Evolutionary conservation across 1,140 invertebrate genomes (phyloP), one percentile per base, ranked within the genome.

Genomic region (Zaprionus nigranus): DNA sequence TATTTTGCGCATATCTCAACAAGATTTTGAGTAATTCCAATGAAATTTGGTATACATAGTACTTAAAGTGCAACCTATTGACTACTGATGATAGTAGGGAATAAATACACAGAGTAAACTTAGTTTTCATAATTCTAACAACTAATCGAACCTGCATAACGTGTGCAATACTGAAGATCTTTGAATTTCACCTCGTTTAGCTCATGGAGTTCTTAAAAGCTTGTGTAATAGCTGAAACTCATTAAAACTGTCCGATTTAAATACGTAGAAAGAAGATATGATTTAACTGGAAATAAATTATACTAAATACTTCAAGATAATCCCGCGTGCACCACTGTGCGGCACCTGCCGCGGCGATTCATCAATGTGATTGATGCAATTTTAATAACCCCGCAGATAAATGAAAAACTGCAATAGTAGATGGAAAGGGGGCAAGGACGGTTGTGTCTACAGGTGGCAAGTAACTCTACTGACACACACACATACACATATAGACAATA

Each of bases 401-500:
- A n/a, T 17, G 34, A 46, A 51, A 36, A 36, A 57, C 34, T 36
- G 38, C 22, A 40, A 17, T 30, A 30, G 4, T 17, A 17, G 4
- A 15, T 6, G 22, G 2, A 5, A 49, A 12, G 1, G 26, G 30
- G 11, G 24, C 0, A 0, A 24, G 24, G 24, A n/a, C n/a, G 24
- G 24, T 26, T 26, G 24, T 17, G 2, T 3, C 13, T 34, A 17
- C 15, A 46, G n/a, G 5, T 22, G 58, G 30, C 56, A 24, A n/a
- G 7, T 30, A 61, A 46, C 64, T 61, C 57, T 61, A 76, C 60
- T 73, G 51, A 62, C 66, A 76, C 56, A 76, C 79, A 79, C 79
- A 82, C 73, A 38, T 58, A 80, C 20, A 51, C 46, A 73, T 67
- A 73, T 43, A 81, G 81, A 87, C 88, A 90, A 90, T 88, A 88